phyloP scores from a whole-genome alignment of 2,113 vertebrate species.

The Larimichthys polyactis region DNA sequence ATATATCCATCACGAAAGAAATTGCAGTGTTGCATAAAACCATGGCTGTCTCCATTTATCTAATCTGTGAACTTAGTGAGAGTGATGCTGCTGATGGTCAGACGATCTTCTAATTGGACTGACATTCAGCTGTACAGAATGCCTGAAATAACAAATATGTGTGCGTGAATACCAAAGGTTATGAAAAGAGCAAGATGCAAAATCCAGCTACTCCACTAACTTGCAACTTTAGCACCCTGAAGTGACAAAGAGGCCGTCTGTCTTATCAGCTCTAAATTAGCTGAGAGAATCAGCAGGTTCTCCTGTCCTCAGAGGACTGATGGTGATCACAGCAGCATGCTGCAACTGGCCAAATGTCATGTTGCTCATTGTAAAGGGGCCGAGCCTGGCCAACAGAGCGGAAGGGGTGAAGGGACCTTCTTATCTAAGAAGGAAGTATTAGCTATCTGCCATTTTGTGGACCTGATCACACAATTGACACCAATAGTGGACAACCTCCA shows the following conservation, averaged over 20 bases:
- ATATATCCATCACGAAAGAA: background rate
- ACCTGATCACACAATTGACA: slow-evolving; percentile 22
- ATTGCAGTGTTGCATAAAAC: background rate
- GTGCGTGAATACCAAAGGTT: slow-evolving; percentile 75
- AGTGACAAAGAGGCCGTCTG: slow-evolving; percentile 66
- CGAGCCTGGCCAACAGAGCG: background rate
- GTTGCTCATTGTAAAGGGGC: slow-evolving; percentile 46
- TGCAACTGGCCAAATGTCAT: slow-evolving; percentile 77
- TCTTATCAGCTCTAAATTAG: slow-evolving; percentile 72
- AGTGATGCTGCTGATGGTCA: slow-evolving; percentile 38
- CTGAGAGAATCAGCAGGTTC: slow-evolving; percentile 66
- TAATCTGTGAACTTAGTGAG: slow-evolving; percentile 30
- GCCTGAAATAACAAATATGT: slow-evolving; percentile 47
- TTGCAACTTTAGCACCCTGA: slow-evolving; percentile 68
- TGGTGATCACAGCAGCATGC: slow-evolving; percentile 63
- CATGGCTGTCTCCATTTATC: slow-evolving; percentile 17
- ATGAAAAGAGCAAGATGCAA: slow-evolving; percentile 62
- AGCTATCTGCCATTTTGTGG: background rate
- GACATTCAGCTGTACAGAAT: slow-evolving; percentile 61
- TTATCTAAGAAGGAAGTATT: background rate
- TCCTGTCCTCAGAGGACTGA: slow-evolving; percentile 61
- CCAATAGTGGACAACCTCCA: background rate
- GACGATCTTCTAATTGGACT: slow-evolving; percentile 58
- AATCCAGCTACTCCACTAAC: slow-evolving; percentile 33
- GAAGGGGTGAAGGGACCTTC: background rate